Evolutionary conservation across 2,113 vertebrate species (phyloP).

Genomic region (Prinia subflava): DNA sequence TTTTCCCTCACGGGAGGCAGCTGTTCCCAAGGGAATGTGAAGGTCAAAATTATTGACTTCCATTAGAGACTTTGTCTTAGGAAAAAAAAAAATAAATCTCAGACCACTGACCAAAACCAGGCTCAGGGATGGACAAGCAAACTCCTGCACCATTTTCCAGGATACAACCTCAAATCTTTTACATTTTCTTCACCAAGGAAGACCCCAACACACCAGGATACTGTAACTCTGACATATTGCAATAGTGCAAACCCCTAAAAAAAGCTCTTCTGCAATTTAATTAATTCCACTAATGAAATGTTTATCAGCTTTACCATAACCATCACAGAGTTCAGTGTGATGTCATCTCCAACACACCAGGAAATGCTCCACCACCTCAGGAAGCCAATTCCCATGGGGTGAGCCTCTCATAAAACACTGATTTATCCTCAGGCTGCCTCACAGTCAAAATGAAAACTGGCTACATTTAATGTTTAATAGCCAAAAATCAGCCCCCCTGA

Average conservation of each 20-base stretch:
- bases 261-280: background rate
- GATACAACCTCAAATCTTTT: background rate
- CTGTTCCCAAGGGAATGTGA: background rate
- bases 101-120: background rate
- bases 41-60: slow-evolving; percentile 1
- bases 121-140: background rate
- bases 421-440: background rate
- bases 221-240: fast-evolving
- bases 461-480: background rate
- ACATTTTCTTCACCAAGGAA: background rate
- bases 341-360: background rate
- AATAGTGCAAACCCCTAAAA: background rate
- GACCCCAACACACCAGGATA: fast-evolving
- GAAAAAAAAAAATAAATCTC: background rate
- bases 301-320: background rate
- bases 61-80: background rate
- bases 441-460: background rate
- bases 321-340: no score
- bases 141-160: background rate
- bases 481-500: background rate
- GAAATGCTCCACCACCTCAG: background rate
- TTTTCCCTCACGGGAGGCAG: background rate
- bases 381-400: background rate
- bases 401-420: background rate
- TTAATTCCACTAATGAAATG: background rate